Percentiles rank a stretch among this genome's conserved stretches.
These are phyloP conservation scores for Eurytoma californica DNA, from an alignment of 2,888 invertebrate genomes.

Conservation along the genomic window DNA sequence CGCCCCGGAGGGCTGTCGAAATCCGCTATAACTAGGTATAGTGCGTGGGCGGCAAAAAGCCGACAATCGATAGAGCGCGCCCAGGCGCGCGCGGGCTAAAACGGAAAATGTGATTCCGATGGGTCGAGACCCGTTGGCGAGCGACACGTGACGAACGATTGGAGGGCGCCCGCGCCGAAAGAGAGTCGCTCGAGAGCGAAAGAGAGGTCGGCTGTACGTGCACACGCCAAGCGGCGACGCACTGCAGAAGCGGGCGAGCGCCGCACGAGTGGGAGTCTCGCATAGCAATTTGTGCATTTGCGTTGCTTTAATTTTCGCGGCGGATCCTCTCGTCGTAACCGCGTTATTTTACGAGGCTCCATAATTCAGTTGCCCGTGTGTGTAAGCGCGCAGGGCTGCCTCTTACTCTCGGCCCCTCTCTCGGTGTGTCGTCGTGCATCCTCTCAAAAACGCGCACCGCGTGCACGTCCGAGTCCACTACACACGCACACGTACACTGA, in stretches of 20 bases:
- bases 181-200: background rate
- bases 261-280: background rate
- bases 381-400: background rate
- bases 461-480: too few relatives aligned
- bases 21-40: background rate
- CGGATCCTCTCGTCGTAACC: slow-evolving; percentile 41
- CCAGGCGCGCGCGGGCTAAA: slow-evolving; percentile 6
- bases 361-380: slow-evolving; percentile 43
- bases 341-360: slow-evolving; percentile 45
- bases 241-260: background rate
- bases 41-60: background rate
- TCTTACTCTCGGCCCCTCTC: slow-evolving; percentile 7
- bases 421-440: background rate
- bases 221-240: background rate
- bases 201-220: background rate
- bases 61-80: slow-evolving; percentile 30
- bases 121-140: background rate
- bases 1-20: background rate
- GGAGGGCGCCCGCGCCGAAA: too few relatives aligned
- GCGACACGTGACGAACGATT: background rate
- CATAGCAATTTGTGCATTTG: slow-evolving; percentile 42
- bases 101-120: slow-evolving; percentile 28
- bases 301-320: slow-evolving; percentile 50
- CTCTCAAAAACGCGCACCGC: background rate
- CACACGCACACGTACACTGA: too few relatives aligned